Conservation (phyloP, 2,888 invertebrate genomes). For the Melangyna quadrimaculata region DNA sequence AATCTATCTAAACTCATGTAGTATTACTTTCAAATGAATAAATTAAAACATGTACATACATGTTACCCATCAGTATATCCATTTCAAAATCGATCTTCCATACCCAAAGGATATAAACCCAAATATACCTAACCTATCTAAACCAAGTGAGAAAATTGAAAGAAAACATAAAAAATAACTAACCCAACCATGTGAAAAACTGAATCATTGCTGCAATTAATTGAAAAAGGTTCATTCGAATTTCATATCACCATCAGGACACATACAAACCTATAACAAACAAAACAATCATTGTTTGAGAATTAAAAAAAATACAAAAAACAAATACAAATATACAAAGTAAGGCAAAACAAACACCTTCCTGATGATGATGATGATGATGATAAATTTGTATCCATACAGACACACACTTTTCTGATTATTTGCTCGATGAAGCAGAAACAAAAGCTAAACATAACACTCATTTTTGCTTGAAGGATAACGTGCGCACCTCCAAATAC, state of each 20-base stretch:
- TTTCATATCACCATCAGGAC: slow-evolving; percentile 45
- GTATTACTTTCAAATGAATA: too few species aligned
- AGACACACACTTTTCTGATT: slow-evolving; percentile 59
- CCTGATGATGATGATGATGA: neutral
- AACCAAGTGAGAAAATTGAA: neutral
- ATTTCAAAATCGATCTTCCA: neutral
- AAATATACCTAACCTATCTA: neutral
- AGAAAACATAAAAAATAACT: neutral
- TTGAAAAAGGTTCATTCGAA: slow-evolving; percentile 38
- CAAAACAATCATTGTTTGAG: slow-evolving; percentile 1
- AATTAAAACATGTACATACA: too few species aligned
- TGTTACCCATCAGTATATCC: too few species aligned
- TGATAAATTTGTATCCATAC: slow-evolving; percentile 24
- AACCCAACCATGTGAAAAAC: slow-evolving; percentile 38
- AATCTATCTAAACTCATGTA: too few species aligned
- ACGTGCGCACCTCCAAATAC: neutral
- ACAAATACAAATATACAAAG: neutral
- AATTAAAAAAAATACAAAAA: neutral
- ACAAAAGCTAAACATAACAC: slow-evolving; percentile 63
- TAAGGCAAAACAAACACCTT: slow-evolving; percentile 9
- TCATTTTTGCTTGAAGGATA: slow-evolving; percentile 58
- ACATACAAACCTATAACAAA: slow-evolving; percentile 1
- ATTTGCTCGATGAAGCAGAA: slow-evolving; percentile 67
- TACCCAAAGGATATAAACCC: neutral
- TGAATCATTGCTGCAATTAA: slow-evolving; percentile 55